These are phyloP conservation scores for Acridotheres tristis DNA, from an alignment of 2,797 vertebrate species.

Conservation along the genomic window DNA sequence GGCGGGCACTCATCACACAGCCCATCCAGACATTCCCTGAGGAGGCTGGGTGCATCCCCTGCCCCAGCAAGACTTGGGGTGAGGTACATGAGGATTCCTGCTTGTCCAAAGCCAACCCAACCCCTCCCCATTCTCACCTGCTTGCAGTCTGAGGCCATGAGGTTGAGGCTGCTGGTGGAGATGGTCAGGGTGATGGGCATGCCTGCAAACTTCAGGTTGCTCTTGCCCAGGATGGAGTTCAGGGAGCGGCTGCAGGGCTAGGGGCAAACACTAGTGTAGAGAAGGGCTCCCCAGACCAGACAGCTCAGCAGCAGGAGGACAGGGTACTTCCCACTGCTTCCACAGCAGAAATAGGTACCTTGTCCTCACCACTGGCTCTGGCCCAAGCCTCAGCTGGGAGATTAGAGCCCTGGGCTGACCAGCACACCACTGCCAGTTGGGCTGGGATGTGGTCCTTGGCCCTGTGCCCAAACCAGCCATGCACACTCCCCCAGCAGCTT, in stretches of 20 bases:
- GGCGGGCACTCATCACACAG: neutral
- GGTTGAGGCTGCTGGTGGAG: slow-evolving; percentile 98
- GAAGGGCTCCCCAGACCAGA: neutral
- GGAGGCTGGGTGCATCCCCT: neutral
- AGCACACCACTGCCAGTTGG: neutral
- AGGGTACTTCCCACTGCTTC: neutral
- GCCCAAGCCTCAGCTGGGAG: neutral
- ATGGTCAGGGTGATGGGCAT: slow-evolving; percentile 97
- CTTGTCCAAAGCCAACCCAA: neutral
- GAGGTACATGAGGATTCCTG: neutral
- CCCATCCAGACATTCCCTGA: neutral
- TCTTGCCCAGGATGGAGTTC: slow-evolving; percentile 93
- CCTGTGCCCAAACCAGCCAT: neutral
- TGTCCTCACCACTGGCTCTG: neutral
- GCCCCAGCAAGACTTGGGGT: no score
- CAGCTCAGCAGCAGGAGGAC: neutral
- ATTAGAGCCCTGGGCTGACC: neutral
- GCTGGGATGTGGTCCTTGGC: neutral
- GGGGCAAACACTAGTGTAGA: neutral
- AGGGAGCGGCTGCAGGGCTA: slow-evolving; percentile 90
- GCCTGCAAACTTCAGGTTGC: slow-evolving; percentile 97
- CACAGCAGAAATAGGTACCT: neutral
- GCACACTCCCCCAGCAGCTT: neutral
- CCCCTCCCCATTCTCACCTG: slow-evolving; percentile 80
- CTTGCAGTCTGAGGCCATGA: slow-evolving; percentile 96